These are phyloP conservation scores for Danionella cerebrum DNA, from an alignment of 2,113 vertebrate genomes.

Conservation along the genomic window DNA sequence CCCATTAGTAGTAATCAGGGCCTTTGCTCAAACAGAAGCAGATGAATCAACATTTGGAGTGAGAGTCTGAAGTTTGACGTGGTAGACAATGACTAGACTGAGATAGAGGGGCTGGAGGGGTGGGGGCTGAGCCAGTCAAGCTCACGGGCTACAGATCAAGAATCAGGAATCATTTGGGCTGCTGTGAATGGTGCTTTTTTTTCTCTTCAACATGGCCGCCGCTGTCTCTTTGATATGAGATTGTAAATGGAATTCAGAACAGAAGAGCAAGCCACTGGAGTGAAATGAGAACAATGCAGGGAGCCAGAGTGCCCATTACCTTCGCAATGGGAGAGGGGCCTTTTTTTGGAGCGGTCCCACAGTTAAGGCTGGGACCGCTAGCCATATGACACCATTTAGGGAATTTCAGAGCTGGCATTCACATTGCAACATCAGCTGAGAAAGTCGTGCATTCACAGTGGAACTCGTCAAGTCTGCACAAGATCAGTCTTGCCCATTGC, in stretches of 20 bases:
- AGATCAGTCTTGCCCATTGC: not conserved
- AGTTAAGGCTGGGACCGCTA: constrained; percentile 15
- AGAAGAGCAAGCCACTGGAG: constrained; percentile 10
- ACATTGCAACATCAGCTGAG: constrained; percentile 4
- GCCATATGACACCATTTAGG: constrained; percentile 32
- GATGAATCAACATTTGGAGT: constrained; percentile 33
- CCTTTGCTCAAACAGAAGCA: constrained; percentile 8
- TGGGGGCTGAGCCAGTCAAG: not conserved
- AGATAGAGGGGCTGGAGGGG: not conserved
- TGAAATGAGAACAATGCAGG: constrained; percentile 27
- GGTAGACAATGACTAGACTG: constrained; percentile 31
- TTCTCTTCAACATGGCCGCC: constrained; percentile 14
- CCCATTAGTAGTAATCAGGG: constrained; percentile 39
- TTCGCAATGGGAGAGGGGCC: constrained; percentile 28
- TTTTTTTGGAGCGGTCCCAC: constrained; percentile 10
- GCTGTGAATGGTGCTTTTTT: constrained; percentile 20
- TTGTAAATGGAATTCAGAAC: constrained; percentile 18
- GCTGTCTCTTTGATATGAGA: constrained; percentile 31
- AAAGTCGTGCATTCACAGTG: not conserved
- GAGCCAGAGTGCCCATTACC: constrained; percentile 27
- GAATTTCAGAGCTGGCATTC: constrained; percentile 14
- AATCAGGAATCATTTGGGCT: constrained; percentile 37
- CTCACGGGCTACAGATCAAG: constrained; percentile 27
- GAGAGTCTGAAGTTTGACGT: constrained; percentile 33
- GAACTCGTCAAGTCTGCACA: not conserved